phyloP scores from a whole-genome alignment of 2,797 vertebrate species.

The Tokudaia muenninki region DNA sequence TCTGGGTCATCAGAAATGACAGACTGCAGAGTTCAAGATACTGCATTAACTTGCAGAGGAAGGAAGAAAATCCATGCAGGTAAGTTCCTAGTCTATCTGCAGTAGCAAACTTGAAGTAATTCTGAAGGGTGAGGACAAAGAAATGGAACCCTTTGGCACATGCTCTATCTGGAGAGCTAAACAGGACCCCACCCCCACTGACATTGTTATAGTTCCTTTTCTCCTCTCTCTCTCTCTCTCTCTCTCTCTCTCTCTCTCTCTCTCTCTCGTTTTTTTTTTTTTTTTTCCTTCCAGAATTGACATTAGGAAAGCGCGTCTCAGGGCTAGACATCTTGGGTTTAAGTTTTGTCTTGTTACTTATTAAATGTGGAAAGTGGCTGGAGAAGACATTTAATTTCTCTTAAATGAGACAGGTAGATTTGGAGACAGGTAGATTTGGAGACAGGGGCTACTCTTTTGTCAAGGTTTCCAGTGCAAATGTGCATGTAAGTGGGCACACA shows the following conservation, averaged over 20 bases:
- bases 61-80: neutral
- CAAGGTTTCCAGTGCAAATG: neutral
- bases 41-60: neutral
- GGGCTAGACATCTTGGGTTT: neutral
- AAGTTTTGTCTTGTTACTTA: too few species aligned
- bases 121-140: neutral
- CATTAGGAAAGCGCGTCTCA: rapidly evolving
- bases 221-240: too few species aligned
- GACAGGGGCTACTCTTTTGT: neutral
- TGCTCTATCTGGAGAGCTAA: neutral
- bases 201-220: neutral
- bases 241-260: too few species aligned
- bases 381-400: neutral
- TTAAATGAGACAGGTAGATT: neutral
- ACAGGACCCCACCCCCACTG: rapidly evolving
- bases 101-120: neutral
- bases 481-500: neutral
- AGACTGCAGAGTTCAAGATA: neutral
- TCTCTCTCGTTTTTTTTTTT: too few species aligned
- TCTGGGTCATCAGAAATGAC: rapidly evolving
- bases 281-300: neutral
- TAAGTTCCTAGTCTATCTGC: neutral
- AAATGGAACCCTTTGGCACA: neutral
- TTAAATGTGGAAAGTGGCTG: neutral
- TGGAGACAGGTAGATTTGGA: neutral